Evolutionary conservation across 2,888 invertebrate species (phyloP), one percentile per base, ranked within the genome.

Genomic region (Lithophane ornitopus): DNA sequence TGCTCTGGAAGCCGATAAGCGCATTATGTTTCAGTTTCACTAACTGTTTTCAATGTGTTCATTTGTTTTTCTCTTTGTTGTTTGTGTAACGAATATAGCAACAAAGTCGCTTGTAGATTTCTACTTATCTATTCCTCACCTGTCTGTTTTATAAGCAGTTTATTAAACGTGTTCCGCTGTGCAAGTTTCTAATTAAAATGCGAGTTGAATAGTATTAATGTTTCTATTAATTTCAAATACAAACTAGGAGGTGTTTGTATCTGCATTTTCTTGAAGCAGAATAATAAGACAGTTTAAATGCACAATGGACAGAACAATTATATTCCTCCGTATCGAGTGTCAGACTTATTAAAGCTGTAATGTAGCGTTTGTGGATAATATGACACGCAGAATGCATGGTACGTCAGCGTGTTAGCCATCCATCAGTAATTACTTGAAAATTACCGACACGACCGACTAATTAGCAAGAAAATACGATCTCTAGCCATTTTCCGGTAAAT

Each of bases 401-500:
- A 82, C 77, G 76, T 56, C 73, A 80, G 28, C 46, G 62, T 56
- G 69, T 68, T 75, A 74, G 41, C 28, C 49, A 61, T 71, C 70
- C 61, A 66, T 73, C 81, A 63, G 61, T 77, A 78, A 84, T 78
- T 66, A 76, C 81, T 87, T 83, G 70, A 85, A 85, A 87, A 92
- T 91, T 90, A 90, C 88, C 66, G 69, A 84, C 86, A 85, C 81
- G 86, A 86, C 85, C 82, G 82, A 87, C 81, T 89, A 89, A 93
- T 92, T 91, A 91, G 85, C 88, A 88, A 90, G 91, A 92, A 92
- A 92, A 90, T 90, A 85, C 87, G 89, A 92, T 92, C 90, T 89
- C 85, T 80, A 80, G 76, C 86, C 86, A 94, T 94, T 94, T 94
- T 94, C 94, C 94, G 93, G 92, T 92, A 89, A 91, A 89, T 92